A percentile compares a stretch with the other conserved stretches of the same genome.
Conservation (phyloP, 2,888 invertebrate species). For the Loripinus fragilis region DNA sequence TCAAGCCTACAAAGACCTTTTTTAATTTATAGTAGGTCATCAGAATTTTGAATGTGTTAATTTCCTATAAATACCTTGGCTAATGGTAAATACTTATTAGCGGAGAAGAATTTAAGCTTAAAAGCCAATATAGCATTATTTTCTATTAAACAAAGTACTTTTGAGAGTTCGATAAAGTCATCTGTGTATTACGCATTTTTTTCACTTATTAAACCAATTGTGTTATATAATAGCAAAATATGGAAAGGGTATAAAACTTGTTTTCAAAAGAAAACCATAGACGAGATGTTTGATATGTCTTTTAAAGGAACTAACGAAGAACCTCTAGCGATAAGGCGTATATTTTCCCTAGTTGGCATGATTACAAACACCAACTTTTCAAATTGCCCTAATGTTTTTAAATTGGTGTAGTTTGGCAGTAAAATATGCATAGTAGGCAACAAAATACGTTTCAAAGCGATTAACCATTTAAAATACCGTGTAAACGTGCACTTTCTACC, state of each 20-base stretch:
- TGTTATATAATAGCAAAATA: no score
- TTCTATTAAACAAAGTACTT: conserved; percentile 11
- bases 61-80: conserved; percentile 9
- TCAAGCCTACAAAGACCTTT: not conserved
- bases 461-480: no score
- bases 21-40: not conserved
- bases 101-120: conserved; percentile 11
- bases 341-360: no score
- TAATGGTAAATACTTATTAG: not conserved
- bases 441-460: no score
- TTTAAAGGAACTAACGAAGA: no score
- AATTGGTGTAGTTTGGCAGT: no score
- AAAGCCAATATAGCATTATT: not conserved
- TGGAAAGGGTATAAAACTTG: not conserved
- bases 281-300: conserved; percentile 7
- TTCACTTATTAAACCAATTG: conserved; percentile 12
- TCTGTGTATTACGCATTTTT: not conserved
- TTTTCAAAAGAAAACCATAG: not conserved
- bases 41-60: not conserved
- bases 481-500: no score
- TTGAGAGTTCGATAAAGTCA: not conserved
- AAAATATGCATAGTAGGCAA: no score
- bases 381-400: no score
- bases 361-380: no score
- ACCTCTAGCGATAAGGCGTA: no score